phyloP scores from a whole-genome alignment of 2,888 invertebrate species.

The Drosophila fulvimacula region DNA sequence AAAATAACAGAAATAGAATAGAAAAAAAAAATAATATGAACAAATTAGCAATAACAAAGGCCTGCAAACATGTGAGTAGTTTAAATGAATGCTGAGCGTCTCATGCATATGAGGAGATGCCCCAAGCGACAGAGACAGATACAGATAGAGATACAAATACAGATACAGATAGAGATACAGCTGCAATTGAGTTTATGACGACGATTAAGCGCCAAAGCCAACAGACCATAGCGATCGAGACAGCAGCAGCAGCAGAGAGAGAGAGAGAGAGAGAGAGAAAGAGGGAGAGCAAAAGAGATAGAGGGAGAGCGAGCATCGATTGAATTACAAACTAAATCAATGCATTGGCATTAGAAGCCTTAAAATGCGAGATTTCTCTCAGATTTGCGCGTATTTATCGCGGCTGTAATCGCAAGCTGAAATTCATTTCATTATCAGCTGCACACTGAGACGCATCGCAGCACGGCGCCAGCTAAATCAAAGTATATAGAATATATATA shows the following conservation, averaged over 20 bases:
- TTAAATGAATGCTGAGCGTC: slow-evolving; percentile 42
- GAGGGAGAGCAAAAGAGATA: slow-evolving; percentile 1
- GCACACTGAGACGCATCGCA: slow-evolving; percentile 51
- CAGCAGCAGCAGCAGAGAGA: neutral
- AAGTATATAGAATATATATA: slow-evolving; percentile 2
- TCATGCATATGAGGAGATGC: slow-evolving; percentile 31
- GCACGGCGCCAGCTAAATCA: slow-evolving; percentile 15
- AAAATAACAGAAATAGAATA: neutral
- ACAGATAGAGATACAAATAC: slow-evolving; percentile 20
- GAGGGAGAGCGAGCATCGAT: slow-evolving; percentile 53
- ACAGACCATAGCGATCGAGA: slow-evolving; percentile 44
- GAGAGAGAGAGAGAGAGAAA: neutral
- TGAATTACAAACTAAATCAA: slow-evolving; percentile 66
- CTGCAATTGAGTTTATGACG: slow-evolving; percentile 28
- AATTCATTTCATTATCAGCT: slow-evolving; percentile 83
- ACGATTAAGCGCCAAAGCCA: slow-evolving; percentile 54
- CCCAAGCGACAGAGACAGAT: slow-evolving; percentile 29
- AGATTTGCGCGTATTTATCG: slow-evolving; percentile 80
- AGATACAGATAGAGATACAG: slow-evolving; percentile 25
- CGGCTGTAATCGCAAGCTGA: slow-evolving; percentile 73
- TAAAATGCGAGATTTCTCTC: slow-evolving; percentile 37
- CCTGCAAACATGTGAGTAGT: slow-evolving; percentile 47
- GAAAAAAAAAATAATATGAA: neutral
- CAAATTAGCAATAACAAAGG: slow-evolving; percentile 57
- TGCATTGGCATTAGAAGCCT: slow-evolving; percentile 60